phyloP scores from a whole-genome alignment of 2,113 vertebrate species.

The Sorex araneus region DNA sequence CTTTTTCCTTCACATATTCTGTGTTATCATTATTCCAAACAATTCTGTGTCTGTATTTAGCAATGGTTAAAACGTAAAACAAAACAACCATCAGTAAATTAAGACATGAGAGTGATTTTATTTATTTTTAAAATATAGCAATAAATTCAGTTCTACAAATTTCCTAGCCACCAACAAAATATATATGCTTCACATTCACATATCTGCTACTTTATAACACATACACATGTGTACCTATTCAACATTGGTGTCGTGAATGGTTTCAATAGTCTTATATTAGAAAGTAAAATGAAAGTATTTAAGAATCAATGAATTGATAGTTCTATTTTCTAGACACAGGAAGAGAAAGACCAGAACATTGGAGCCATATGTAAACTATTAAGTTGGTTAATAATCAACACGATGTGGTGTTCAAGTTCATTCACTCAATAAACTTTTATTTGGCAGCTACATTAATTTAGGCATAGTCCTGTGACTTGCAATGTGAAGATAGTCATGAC shows the following conservation, averaged over 20 bases:
- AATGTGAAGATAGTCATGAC: background rate
- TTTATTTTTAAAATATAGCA: background rate
- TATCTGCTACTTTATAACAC: fast-evolving
- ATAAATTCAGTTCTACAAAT: background rate
- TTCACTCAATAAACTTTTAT: background rate
- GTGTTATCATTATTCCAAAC: background rate
- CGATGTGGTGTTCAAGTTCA: background rate
- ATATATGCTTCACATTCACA: background rate
- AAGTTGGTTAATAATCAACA: background rate
- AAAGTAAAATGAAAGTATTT: background rate
- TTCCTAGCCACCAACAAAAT: background rate
- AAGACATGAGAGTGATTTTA: background rate
- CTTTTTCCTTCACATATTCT: background rate
- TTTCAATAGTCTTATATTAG: background rate
- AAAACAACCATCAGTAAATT: background rate
- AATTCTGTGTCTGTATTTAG: background rate
- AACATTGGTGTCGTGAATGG: fast-evolving
- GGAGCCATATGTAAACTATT: background rate
- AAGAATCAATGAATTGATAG: background rate
- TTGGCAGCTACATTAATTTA: background rate
- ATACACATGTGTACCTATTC: background rate
- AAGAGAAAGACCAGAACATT: background rate
- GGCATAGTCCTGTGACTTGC: background rate
- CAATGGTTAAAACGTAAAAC: background rate
- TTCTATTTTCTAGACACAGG: background rate